These are phyloP conservation scores for Neoseiulus cucumeris DNA, from an alignment of 1,140 invertebrate genomes.

Conservation along the genomic window DNA sequence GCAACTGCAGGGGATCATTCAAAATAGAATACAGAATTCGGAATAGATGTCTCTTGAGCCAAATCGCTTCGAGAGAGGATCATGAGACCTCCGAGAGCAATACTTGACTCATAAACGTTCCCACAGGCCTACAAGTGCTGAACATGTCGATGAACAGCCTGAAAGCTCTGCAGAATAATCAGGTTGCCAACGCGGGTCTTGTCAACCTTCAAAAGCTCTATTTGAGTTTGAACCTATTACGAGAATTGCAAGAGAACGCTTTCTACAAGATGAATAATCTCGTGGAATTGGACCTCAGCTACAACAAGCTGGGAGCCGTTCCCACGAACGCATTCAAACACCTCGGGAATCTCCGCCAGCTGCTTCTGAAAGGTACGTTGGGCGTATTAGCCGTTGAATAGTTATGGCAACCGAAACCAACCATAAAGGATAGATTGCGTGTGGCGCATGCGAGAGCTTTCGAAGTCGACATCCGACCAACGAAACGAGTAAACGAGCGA, in stretches of 20 bases:
- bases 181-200: constrained; percentile 51
- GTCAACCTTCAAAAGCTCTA: constrained; percentile 71
- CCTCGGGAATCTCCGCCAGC: constrained; percentile 53
- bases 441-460: too few species aligned
- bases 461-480: too few species aligned
- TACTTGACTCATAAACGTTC: not conserved
- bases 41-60: too few species aligned
- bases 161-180: constrained; percentile 46
- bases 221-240: constrained; percentile 48
- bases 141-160: constrained; percentile 62
- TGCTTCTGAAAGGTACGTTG: constrained; percentile 38
- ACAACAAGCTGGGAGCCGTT: constrained; percentile 51
- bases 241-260: constrained; percentile 48
- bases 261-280: constrained; percentile 64
- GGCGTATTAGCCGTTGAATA: too few species aligned
- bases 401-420: too few species aligned
- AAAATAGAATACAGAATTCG: too few species aligned
- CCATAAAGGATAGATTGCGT: too few species aligned
- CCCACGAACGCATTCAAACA: constrained; percentile 53
- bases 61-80: too few species aligned
- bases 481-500: too few species aligned
- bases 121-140: constrained; percentile 50
- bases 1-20: too few species aligned
- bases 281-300: constrained; percentile 64
- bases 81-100: too few species aligned